Conservation (phyloP, 37 sponge, comb jelly and placozoan genomes). For the Bolinopsis microptera region DNA sequence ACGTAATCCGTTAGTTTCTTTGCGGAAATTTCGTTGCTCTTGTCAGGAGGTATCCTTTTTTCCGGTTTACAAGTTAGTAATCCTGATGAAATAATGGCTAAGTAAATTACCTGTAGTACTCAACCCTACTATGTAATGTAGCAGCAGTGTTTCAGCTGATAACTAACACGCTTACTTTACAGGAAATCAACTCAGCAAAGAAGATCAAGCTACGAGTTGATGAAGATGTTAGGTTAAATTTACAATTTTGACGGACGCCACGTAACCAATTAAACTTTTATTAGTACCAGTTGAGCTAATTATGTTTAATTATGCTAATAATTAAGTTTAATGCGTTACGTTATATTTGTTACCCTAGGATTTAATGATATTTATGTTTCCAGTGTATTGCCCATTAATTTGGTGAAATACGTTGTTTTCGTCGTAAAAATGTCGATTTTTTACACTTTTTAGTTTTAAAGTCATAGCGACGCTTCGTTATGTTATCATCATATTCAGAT, state of each 20-base stretch:
- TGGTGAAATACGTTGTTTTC: background rate
- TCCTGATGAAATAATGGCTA: background rate
- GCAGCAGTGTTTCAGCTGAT: background rate
- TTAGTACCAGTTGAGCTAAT: background rate
- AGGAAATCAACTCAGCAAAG: background rate
- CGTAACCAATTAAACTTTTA: background rate
- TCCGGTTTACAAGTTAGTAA: background rate
- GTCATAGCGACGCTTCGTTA: background rate
- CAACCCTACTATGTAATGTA: no score
- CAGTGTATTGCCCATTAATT: background rate
- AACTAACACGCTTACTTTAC: background rate
- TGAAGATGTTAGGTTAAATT: background rate
- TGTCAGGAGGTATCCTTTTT: no score
- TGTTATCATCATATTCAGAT: background rate
- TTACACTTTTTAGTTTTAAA: background rate
- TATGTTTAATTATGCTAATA: background rate
- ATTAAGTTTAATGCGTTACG: background rate
- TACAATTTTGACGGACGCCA: background rate
- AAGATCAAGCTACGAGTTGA: background rate
- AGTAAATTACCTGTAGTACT: no score
- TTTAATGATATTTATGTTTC: background rate
- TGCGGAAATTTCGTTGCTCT: background rate
- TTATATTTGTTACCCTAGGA: background rate
- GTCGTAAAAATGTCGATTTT: background rate
- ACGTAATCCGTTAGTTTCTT: background rate